Conservation (phyloP, 1,140 invertebrate genomes). For the Bombus picipes region DNA sequence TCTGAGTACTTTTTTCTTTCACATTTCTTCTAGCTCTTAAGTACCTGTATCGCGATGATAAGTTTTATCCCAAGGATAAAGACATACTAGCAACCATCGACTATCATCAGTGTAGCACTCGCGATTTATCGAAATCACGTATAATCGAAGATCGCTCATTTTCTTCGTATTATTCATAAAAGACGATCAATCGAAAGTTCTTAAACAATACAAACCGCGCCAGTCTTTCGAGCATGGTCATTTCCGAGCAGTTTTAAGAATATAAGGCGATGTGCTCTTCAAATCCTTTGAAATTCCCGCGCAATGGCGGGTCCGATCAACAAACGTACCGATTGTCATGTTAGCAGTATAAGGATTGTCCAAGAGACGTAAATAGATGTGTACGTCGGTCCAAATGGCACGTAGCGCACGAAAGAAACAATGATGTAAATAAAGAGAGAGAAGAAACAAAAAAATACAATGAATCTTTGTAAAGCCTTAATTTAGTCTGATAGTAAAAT, state of each 20-base stretch:
- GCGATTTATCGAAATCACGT: background rate
- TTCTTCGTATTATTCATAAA: background rate
- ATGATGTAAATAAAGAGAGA: constrained; percentile 57
- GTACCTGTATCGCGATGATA: background rate
- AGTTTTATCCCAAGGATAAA: background rate
- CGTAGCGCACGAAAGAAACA: constrained; percentile 33
- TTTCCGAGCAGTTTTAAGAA: background rate
- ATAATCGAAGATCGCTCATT: background rate
- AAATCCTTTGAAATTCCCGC: background rate
- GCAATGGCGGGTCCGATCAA: background rate
- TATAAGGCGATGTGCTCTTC: background rate
- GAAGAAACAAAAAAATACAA: constrained; percentile 19
- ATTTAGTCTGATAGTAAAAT: constrained; percentile 30
- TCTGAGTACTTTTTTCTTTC: background rate
- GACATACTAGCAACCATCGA: background rate
- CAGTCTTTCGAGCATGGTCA: constrained; percentile 40
- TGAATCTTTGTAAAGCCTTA: constrained; percentile 53
- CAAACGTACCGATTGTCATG: constrained; percentile 14
- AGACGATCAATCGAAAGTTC: background rate
- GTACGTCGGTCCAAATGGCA: constrained; percentile 25
- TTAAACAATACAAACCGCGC: background rate
- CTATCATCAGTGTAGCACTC: constrained; percentile 10
- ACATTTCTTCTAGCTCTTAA: background rate
- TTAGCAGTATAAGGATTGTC: constrained; percentile 34
- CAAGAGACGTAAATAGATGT: constrained; percentile 14